Percentiles rank a stretch among this genome's conserved stretches.
Conservation (phyloP, 2,888 invertebrate genomes). For the Gari tellinella region DNA sequence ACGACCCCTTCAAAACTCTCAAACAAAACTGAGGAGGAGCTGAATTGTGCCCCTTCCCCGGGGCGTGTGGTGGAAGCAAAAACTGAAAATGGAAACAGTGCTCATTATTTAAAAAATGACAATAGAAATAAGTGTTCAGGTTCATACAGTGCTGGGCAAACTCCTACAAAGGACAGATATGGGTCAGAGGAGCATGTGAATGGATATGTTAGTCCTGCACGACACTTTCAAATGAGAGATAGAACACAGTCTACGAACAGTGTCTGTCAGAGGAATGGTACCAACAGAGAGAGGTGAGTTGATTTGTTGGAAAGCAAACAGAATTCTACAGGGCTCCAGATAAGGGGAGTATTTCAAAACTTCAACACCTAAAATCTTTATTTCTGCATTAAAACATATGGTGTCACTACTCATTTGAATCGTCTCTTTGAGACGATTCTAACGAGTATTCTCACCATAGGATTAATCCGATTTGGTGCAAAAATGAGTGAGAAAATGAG, state of each 20-base stretch:
- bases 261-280: slow-evolving; percentile 3
- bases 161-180: slow-evolving; percentile 18
- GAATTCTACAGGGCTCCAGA: too few relatives aligned
- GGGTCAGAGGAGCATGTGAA: slow-evolving; percentile 16
- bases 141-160: slow-evolving; percentile 18
- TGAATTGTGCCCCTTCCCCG: slow-evolving; percentile 71
- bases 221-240: slow-evolving; percentile 33
- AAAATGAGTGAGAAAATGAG: too few relatives aligned
- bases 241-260: not conserved
- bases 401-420: too few relatives aligned
- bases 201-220: slow-evolving; percentile 30
- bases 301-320: not conserved
- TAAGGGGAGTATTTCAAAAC: too few relatives aligned
- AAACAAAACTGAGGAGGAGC: slow-evolving; percentile 72
- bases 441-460: too few relatives aligned
- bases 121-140: not conserved
- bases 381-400: too few relatives aligned
- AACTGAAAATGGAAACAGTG: slow-evolving; percentile 4
- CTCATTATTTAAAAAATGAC: slow-evolving; percentile 3
- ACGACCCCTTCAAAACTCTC: slow-evolving; percentile 78
- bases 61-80: slow-evolving; percentile 69
- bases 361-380: too few relatives aligned
- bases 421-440: too few relatives aligned
- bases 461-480: too few relatives aligned
- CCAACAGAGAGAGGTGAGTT: slow-evolving; percentile 3